Base-by-base conservation (phyloP, 2,888 invertebrate species). In the Noctua janthina region DNA sequence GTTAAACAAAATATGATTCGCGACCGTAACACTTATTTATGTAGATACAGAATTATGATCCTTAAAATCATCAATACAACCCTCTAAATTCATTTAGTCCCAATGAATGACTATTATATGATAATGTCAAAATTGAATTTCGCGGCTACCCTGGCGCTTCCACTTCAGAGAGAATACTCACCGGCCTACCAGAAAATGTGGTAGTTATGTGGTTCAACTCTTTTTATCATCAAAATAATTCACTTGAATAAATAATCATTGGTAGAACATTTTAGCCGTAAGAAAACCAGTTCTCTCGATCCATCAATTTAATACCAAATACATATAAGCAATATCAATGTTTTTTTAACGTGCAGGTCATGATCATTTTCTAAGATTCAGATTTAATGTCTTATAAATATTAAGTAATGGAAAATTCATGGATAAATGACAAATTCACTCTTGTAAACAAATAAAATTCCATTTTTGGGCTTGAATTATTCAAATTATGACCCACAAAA, bases 221-320 rank as follows among this genome's bases (percentile, higher is more conserved):
- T 54, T 64, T 49, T 10, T 20, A 74, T 77, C 49, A 56, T 56
- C 3, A 29, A 68, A 35, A 20, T 43, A 54, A 7, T 46, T n/a
- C 46, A 43, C 11, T 46, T 43, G 0, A 66, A n/a, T 35, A 29
- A 39, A 20, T 35, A 29, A 39, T n/a, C 23, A 59, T 59, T 23
- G 23, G 29, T 43, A 49, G 54, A 8, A 54, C 2, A 29, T 35
- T 23, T 35, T 46, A 29, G 46, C 29, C 17, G 15, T 17, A 23
- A 29, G 6, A 79, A 39, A 76, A 79, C 80, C 49, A 13, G 56
- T 59, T 81, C 11, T 29, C n/a, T 72, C 13, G 15, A 54, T 11
- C 13, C 11, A 17, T 10, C 17, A 29, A 62, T 29, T 29, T 29
- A 29, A 29, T 35, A 64, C 17, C 35, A 64, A 64, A 64, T 64